A percentile compares a stretch with the other conserved stretches of the same genome.
These are phyloP conservation scores for Anarhynchus alexandrinus DNA, from an alignment of 2,113 vertebrate species.

Conservation along the genomic window DNA sequence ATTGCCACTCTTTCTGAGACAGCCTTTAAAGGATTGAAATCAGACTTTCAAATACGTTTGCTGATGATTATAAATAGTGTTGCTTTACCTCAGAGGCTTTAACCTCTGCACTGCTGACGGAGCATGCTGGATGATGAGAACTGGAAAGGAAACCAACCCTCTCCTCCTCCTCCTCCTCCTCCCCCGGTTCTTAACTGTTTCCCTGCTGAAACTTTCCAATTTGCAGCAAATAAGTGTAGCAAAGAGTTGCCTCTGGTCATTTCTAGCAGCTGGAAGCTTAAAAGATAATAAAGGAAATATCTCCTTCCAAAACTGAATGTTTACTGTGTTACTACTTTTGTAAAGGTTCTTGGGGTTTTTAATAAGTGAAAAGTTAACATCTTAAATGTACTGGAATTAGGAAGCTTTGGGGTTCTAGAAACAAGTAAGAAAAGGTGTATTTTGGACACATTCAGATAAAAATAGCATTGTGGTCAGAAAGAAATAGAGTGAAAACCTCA, in stretches of 20 bases:
- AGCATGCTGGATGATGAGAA: background rate
- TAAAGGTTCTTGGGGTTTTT: background rate
- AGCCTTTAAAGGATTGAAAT: background rate
- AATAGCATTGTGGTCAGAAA: background rate
- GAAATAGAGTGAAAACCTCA: background rate
- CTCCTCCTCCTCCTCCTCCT: background rate
- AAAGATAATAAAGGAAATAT: background rate
- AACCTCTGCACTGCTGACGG: background rate
- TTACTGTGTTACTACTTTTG: background rate
- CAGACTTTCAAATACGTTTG: background rate
- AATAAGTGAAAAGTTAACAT: background rate
- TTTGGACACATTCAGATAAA: background rate
- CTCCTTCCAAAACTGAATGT: background rate
- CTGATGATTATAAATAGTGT: background rate
- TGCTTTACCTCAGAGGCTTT: background rate
- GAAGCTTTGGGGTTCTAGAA: background rate
- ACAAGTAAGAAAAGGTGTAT: background rate
- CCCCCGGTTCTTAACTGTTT: slow-evolving; percentile 21
- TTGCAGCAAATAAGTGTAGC: background rate
- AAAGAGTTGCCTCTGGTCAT: background rate
- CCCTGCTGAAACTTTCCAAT: slow-evolving; percentile 56
- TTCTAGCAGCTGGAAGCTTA: background rate
- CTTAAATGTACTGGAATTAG: background rate
- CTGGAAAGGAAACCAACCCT: background rate
- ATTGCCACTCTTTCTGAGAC: background rate